Percentiles rank a stretch among this genome's conserved stretches.
Conservation (phyloP, 2,888 invertebrate genomes). For the Fragum whitleyi region DNA sequence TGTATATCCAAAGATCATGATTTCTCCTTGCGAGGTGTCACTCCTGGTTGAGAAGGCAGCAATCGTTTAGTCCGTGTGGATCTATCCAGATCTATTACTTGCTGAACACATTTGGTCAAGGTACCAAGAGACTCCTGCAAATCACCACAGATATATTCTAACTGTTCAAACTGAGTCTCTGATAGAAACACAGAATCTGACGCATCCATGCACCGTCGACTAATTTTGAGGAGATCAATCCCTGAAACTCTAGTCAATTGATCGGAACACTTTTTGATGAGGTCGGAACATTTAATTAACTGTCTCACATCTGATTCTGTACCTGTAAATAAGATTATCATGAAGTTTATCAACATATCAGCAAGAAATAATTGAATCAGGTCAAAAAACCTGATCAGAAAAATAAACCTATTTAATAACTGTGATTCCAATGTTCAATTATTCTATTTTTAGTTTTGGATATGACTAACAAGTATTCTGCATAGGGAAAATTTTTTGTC, state of each 20-base stretch:
- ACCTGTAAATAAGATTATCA: conserved; percentile 56
- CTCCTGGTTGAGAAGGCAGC: conserved; percentile 52
- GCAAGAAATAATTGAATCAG: too few relatives aligned
- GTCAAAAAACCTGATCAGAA: too few relatives aligned
- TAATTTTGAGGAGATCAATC: conserved; percentile 39
- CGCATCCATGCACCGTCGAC: conserved; percentile 1
- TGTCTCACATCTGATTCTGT: conserved; percentile 67
- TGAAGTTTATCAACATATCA: too few relatives aligned
- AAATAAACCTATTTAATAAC: too few relatives aligned
- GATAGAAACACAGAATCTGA: conserved; percentile 70
- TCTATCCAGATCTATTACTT: conserved; percentile 56
- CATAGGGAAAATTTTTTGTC: too few relatives aligned
- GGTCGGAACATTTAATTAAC: conserved; percentile 73
- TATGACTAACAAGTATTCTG: too few relatives aligned
- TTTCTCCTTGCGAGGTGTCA: conserved; percentile 18
- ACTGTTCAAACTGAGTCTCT: conserved; percentile 71
- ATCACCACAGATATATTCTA: conserved; percentile 70
- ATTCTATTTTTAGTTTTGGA: too few relatives aligned
- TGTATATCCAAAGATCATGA: conserved; percentile 11
- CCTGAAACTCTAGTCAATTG: conserved; percentile 64
- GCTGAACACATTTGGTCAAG: conserved; percentile 66
- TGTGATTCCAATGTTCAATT: too few relatives aligned
- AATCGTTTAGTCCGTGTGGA: conserved; percentile 51
- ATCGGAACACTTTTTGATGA: conserved; percentile 71
- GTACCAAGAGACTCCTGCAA: conserved; percentile 61